These are phyloP conservation scores for Dunckerocampus dactyliophorus DNA, from an alignment of 2,113 vertebrate species.

Conservation along the genomic window DNA sequence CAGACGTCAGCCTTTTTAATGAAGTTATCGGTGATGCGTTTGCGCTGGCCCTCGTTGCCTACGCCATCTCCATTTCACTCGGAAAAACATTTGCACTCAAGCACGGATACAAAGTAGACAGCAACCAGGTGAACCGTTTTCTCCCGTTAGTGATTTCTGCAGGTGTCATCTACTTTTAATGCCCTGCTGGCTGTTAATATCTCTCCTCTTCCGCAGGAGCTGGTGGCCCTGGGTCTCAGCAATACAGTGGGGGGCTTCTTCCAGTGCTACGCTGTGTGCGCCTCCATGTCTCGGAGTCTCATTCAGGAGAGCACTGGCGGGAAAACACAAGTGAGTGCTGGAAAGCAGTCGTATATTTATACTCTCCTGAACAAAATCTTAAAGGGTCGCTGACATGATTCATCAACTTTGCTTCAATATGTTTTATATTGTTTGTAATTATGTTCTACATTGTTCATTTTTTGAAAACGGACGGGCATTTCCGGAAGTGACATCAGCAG, in stretches of 20 bases:
- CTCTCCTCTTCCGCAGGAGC: slow-evolving; percentile 72
- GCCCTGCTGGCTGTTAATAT: background rate
- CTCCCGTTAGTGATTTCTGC: background rate
- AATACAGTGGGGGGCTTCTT: slow-evolving; percentile 89
- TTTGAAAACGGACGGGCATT: too few relatives aligned
- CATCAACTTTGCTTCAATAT: too few relatives aligned
- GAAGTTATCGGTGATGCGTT: slow-evolving; percentile 84
- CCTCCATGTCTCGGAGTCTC: slow-evolving; percentile 93
- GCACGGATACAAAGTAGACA: slow-evolving; percentile 93
- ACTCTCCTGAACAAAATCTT: too few relatives aligned
- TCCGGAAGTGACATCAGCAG: too few relatives aligned
- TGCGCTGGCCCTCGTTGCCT: slow-evolving; percentile 89
- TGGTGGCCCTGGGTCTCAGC: slow-evolving; percentile 88
- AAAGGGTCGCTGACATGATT: too few relatives aligned
- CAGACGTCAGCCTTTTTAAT: slow-evolving; percentile 70
- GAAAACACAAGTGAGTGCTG: slow-evolving; percentile 77
- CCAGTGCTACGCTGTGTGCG: slow-evolving; percentile 87
- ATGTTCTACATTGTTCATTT: too few relatives aligned
- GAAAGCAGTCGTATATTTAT: too few relatives aligned
- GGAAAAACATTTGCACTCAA: slow-evolving; percentile 95
- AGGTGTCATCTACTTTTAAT: background rate
- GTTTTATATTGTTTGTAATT: too few relatives aligned
- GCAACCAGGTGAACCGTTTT: slow-evolving; percentile 83
- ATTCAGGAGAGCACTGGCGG: slow-evolving; percentile 92
- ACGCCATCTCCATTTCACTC: slow-evolving; percentile 89